Conservation (phyloP, 1,140 invertebrate genomes). For the Lepidurus apus region DNA sequence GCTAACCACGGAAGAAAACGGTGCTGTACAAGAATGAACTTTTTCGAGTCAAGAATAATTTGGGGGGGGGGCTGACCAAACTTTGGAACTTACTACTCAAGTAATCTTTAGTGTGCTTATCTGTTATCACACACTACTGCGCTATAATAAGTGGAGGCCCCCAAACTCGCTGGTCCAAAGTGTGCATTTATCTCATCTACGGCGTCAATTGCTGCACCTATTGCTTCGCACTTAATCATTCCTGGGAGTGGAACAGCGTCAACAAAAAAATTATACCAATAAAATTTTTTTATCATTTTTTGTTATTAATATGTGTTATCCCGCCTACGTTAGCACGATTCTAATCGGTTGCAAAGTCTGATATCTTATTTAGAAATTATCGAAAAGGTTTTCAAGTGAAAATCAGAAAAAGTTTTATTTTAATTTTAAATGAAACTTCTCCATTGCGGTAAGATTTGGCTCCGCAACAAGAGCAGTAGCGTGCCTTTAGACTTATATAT, state of each 20-base stretch:
- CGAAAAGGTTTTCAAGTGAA: too few relatives aligned
- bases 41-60: too few relatives aligned
- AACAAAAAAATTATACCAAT: neutral
- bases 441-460: neutral
- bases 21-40: too few relatives aligned
- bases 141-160: neutral
- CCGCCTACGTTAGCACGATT: neutral
- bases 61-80: too few relatives aligned
- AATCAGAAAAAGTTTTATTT: neutral
- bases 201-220: slow-evolving; percentile 5
- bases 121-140: neutral
- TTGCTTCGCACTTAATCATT: slow-evolving; percentile 3
- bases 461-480: neutral
- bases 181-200: neutral
- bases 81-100: neutral
- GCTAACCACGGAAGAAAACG: neutral
- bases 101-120: neutral
- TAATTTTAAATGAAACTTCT: neutral
- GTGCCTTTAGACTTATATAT: slow-evolving; percentile 10
- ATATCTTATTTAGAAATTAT: too few relatives aligned
- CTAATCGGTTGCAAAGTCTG: too few relatives aligned
- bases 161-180: slow-evolving; percentile 2
- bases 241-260: neutral
- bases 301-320: neutral
- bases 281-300: too few relatives aligned